Evolutionary conservation across 1,140 invertebrate species (phyloP).

Genomic region (Paralvinella palmiformis): DNA sequence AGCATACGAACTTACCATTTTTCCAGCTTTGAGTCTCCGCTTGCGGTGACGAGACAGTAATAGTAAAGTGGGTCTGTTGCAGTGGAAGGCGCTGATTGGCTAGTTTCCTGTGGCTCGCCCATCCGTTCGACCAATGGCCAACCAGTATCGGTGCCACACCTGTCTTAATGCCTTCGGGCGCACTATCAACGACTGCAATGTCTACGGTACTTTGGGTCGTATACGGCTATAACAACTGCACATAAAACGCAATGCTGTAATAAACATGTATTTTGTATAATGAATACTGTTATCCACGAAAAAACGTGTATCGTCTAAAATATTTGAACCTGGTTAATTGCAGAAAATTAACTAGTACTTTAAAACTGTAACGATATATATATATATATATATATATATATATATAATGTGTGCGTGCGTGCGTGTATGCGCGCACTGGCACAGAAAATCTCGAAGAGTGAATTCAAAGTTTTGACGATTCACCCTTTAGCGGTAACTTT

Average conservation of each 20-base stretch:
- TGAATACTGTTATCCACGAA: background rate
- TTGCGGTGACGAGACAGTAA: background rate
- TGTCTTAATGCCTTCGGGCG: no score
- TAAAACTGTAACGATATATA: background rate
- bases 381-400: constrained; percentile 4
- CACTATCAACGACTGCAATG: no score
- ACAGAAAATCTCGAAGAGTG: no score
- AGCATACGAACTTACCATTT: background rate
- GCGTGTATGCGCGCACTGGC: background rate
- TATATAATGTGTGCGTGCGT: background rate
- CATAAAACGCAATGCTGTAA: background rate
- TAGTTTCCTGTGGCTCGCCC: background rate
- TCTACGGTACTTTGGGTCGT: background rate
- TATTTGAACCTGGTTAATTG: background rate
- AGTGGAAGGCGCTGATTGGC: background rate
- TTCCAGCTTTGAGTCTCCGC: background rate
- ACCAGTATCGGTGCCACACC: no score
- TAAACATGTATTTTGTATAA: background rate
- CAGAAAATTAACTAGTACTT: background rate
- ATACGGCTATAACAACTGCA: background rate
- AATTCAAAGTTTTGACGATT: no score
- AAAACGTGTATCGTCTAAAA: background rate
- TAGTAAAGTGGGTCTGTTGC: background rate
- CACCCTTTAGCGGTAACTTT: no score
- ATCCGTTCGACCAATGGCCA: no score